Percentiles rank a stretch among this genome's conserved stretches.
Evolutionary conservation across 2,797 vertebrate species (phyloP).

Genomic region (Garrulus glandarius): DNA sequence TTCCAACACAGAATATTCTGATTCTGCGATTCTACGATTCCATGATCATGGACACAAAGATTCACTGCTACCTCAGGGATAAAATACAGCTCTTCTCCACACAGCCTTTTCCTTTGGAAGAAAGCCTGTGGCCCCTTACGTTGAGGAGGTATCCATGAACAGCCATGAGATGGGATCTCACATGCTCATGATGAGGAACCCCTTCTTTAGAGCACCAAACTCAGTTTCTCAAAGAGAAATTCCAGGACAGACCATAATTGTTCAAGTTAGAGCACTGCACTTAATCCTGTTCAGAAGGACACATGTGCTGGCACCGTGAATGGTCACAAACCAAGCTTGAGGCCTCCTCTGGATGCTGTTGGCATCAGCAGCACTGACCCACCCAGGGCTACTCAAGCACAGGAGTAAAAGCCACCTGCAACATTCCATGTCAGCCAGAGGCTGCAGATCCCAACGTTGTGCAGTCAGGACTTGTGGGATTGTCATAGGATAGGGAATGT

Average conservation of each 20-base stretch:
- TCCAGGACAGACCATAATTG: background rate
- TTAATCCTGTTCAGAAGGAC: background rate
- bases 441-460: background rate
- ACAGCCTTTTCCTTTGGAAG: background rate
- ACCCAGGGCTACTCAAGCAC: background rate
- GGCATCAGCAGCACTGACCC: background rate
- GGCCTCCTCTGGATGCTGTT: background rate
- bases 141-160: background rate
- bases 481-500: background rate
- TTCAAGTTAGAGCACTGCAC: background rate
- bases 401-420: background rate
- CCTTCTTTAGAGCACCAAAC: background rate
- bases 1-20: background rate
- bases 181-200: background rate
- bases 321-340: background rate
- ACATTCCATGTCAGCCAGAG: fast-evolving
- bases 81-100: background rate
- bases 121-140: fast-evolving
- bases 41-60: background rate
- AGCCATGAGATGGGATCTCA: background rate
- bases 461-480: background rate
- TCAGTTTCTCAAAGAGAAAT: background rate
- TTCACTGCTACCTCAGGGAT: background rate
- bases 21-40: fast-evolving
- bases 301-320: fast-evolving